A percentile compares a stretch with the other conserved stretches of the same genome.
These are phyloP conservation scores for Paramisgurnus dabryanus DNA, from an alignment of 2,113 vertebrate species.

Conservation along the genomic window DNA sequence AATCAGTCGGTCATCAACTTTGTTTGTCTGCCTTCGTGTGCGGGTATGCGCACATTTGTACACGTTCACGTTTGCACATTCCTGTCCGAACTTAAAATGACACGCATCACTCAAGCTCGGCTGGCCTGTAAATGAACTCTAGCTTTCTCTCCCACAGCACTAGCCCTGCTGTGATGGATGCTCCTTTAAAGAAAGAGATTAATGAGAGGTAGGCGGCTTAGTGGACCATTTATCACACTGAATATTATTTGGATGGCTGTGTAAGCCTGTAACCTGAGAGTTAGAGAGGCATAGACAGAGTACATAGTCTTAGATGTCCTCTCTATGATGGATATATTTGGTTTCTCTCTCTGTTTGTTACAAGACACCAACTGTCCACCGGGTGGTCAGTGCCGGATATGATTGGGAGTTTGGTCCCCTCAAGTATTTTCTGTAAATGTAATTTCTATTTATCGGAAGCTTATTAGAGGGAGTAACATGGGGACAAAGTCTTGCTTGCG, in stretches of 20 bases:
- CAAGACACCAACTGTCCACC: slow-evolving; percentile 80
- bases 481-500: slow-evolving; percentile 36
- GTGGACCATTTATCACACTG: slow-evolving; percentile 98
- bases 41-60: slow-evolving; percentile 54
- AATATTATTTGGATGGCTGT: slow-evolving; percentile 99
- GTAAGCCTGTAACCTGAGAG: slow-evolving; percentile 99
- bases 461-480: slow-evolving; percentile 42
- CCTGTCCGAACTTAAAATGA: slow-evolving; percentile 72
- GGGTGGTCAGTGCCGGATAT: slow-evolving; percentile 77
- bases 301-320: slow-evolving; percentile 82
- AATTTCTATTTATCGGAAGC: slow-evolving; percentile 39
- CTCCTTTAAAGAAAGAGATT: slow-evolving; percentile 98
- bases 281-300: slow-evolving; percentile 85
- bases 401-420: slow-evolving; percentile 62
- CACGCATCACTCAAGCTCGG: slow-evolving; percentile 90
- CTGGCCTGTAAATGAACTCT: slow-evolving; percentile 91
- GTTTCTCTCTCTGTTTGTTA: slow-evolving; percentile 88
- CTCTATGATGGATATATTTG: slow-evolving; percentile 88
- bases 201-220: slow-evolving; percentile 96
- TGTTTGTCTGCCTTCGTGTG: slow-evolving; percentile 42
- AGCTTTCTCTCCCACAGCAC: slow-evolving; percentile 89
- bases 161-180: slow-evolving; percentile 96
- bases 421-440: slow-evolving; percentile 25
- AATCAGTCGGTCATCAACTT: not conserved
- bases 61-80: slow-evolving; percentile 63